Percentiles rank a stretch among this genome's conserved stretches.
phyloP scores from a whole-genome alignment of 1,140 invertebrate genomes.

The Yoshiicerus persimilis region DNA sequence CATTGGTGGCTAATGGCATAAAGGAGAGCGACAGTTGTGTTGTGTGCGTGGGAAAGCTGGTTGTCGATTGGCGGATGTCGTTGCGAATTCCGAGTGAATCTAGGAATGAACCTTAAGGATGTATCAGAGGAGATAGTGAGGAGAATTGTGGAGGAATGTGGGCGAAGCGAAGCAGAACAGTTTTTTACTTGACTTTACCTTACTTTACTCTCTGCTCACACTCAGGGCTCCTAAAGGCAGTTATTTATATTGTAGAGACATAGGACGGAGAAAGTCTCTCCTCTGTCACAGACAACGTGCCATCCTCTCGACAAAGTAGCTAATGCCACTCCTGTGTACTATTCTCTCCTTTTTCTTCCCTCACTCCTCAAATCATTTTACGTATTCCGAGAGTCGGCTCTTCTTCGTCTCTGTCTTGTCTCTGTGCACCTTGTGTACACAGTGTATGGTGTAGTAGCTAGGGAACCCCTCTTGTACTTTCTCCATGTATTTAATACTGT shows the following conservation, averaged over 20 bases:
- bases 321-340: conserved; percentile 12
- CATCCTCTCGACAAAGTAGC: not conserved
- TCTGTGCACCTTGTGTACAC: not conserved
- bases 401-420: not conserved
- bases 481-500: not conserved
- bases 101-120: not conserved
- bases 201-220: not conserved
- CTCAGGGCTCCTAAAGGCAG: not conserved
- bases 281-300: not conserved
- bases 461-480: not conserved
- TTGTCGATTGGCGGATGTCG: not conserved
- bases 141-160: not conserved
- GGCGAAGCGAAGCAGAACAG: not conserved
- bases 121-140: not conserved
- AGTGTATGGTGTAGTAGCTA: not conserved
- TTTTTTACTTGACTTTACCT: not conserved
- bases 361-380: too few species aligned
- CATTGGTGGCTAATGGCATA: not conserved
- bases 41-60: not conserved
- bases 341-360: too few species aligned
- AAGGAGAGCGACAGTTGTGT: not conserved
- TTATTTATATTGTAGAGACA: conserved; percentile 7
- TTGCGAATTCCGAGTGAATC: not conserved
- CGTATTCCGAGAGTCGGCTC: not conserved
- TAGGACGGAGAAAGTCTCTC: not conserved